Base-by-base conservation (phyloP, 2,888 invertebrate genomes). In the Cistogaster globosa region DNA sequence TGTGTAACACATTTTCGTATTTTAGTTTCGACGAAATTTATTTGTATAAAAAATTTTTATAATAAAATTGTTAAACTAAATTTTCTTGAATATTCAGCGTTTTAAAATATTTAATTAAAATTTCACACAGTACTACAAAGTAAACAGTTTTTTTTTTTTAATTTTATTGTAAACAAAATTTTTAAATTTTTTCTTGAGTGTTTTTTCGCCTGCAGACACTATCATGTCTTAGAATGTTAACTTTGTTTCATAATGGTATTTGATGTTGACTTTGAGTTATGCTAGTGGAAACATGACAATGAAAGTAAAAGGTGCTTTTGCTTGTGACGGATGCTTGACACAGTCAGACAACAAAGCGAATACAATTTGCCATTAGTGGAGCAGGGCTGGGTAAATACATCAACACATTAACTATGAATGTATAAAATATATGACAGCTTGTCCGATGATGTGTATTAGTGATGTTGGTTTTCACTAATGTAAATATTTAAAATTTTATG, bases 231-330 rank as follows among this genome's bases (percentile, higher is more conserved):
- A 42, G 1, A 42, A 42, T 12, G 42, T 48, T n/a, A 6, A 48
- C 26, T 32, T 58, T 38, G 18, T 51, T 14, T 48, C 26, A 16
- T 51, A 20, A 32, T 36, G 58, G 58, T 71, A 65, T 82, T 71
- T 76, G 26, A 2, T 26, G 71, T 71, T 72, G 77, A 71, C 77
- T 77, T 83, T 78, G 60, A 55, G 67, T 72, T 77, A 67, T 72
- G 65, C 71, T 67, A n/a, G 6, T 48, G 45, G 68, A 68, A 77
- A 78, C 68, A 76, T 69, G 69, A 78, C 72, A 83, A 83, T 55
- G 71, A 72, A 77, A 76, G 36, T 26, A 82, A 71, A 77, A 58
- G 62, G 71, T 77, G 55, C 76, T 72, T 42, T 67, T 74, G 32
- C n/a, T 53, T 74, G 42, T 69, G 69, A 69, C 57, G 55, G 45